These are phyloP conservation scores for Calycopis cecrops DNA, from an alignment of 1,140 invertebrate species.

Conservation along the genomic window DNA sequence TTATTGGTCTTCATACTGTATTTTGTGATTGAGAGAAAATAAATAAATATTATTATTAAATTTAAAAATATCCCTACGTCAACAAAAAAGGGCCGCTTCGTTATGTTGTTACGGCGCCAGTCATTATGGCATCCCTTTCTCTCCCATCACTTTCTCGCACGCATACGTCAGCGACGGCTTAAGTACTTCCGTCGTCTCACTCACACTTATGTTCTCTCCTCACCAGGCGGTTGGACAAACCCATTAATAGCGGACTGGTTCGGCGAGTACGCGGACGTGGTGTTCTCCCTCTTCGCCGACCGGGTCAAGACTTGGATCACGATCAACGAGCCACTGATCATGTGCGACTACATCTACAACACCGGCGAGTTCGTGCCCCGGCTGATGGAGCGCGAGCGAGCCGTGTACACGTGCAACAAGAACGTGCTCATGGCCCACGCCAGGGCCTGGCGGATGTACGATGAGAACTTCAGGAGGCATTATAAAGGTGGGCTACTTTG, in stretches of 20 bases:
- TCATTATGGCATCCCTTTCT: too few relatives aligned
- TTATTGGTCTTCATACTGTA: too few relatives aligned
- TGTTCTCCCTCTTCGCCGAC: conserved; percentile 76
- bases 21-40: too few relatives aligned
- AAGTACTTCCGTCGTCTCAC: too few relatives aligned
- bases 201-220: too few relatives aligned
- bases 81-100: too few relatives aligned
- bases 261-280: conserved; percentile 76
- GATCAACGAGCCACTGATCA: conserved; percentile 79
- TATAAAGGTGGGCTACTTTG: conserved; percentile 48
- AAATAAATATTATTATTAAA: too few relatives aligned
- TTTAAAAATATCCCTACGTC: too few relatives aligned
- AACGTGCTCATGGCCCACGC: conserved; percentile 76
- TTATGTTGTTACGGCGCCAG: too few relatives aligned
- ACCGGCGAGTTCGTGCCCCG: conserved; percentile 62
- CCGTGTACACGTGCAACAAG: conserved; percentile 72
- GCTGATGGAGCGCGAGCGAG: conserved; percentile 57
- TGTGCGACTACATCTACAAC: conserved; percentile 75
- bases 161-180: too few relatives aligned
- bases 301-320: conserved; percentile 80
- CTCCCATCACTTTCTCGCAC: too few relatives aligned
- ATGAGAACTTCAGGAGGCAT: conserved; percentile 32
- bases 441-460: conserved; percentile 77
- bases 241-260: conserved; percentile 77
- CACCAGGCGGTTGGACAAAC: conserved; percentile 79